These are phyloP conservation scores for Rhinoptilus africanus DNA, from an alignment of 2,113 vertebrate species.

Conservation along the genomic window DNA sequence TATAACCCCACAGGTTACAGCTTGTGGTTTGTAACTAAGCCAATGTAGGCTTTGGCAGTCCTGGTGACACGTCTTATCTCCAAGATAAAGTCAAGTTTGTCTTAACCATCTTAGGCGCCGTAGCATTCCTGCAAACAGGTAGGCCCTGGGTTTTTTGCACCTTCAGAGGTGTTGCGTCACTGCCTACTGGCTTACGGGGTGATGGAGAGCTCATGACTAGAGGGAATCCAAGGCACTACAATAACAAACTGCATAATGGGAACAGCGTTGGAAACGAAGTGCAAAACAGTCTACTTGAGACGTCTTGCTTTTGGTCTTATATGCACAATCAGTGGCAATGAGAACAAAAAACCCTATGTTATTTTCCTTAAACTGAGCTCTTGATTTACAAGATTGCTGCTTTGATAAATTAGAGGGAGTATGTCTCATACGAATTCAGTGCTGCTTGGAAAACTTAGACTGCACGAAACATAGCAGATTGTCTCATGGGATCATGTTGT, in stretches of 20 bases:
- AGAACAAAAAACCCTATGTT: not conserved
- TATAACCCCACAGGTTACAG: not conserved
- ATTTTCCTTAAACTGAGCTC: not conserved
- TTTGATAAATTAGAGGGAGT: not conserved
- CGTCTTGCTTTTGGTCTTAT: not conserved
- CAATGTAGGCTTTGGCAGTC: not conserved
- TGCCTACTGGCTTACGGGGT: not conserved
- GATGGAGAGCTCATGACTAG: not conserved
- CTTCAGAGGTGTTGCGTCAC: not conserved
- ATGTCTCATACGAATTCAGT: not conserved
- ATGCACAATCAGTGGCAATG: not conserved
- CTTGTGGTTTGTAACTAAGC: not conserved
- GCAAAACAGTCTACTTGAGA: not conserved
- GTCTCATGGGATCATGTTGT: not conserved
- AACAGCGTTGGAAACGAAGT: not conserved
- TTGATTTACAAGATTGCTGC: not conserved
- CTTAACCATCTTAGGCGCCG: not conserved
- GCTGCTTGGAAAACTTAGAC: not conserved
- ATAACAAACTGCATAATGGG: not conserved
- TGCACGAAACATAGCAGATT: not conserved
- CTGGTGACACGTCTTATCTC: not conserved
- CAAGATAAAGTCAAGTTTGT: not conserved
- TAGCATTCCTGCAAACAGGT: not conserved
- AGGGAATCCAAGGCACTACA: not conserved
- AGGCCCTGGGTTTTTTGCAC: not conserved